phyloP scores from a whole-genome alignment of 2,888 invertebrate species.

The Scrobipalpa costella region DNA sequence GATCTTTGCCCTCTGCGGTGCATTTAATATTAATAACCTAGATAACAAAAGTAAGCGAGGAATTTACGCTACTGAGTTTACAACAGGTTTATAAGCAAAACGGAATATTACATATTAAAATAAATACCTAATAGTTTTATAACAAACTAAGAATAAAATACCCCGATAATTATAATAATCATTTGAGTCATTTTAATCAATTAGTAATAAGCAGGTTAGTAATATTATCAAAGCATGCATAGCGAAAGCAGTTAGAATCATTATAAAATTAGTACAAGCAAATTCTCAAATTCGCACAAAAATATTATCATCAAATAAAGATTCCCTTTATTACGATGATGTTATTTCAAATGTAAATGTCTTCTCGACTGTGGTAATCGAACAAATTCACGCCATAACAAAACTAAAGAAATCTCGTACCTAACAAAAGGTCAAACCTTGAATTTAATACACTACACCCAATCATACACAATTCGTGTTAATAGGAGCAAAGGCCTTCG shows the following conservation, averaged over 20 bases:
- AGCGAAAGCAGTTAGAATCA: not conserved
- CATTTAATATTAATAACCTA: not conserved
- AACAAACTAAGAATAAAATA: not conserved
- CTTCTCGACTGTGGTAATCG: no score
- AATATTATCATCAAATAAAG: no score
- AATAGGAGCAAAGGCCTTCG: conserved; percentile 18
- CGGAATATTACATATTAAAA: no score
- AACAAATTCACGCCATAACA: no score
- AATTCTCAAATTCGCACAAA: no score
- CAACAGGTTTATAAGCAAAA: no score
- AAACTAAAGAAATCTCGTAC: no score
- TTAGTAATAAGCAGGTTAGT: not conserved
- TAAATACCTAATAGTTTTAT: no score
- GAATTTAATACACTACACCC: not conserved
- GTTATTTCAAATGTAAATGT: no score
- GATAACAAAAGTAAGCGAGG: not conserved
- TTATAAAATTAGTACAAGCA: not conserved
- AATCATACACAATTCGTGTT: not conserved
- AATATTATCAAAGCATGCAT: conserved; percentile 1
- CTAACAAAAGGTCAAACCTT: not conserved
- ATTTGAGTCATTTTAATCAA: not conserved
- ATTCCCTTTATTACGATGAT: no score
- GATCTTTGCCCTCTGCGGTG: not conserved
- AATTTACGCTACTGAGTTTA: not conserved
- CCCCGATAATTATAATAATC: not conserved